Base-by-base conservation (phyloP, 2,888 invertebrate genomes). In the Therioaphis trifolii region DNA sequence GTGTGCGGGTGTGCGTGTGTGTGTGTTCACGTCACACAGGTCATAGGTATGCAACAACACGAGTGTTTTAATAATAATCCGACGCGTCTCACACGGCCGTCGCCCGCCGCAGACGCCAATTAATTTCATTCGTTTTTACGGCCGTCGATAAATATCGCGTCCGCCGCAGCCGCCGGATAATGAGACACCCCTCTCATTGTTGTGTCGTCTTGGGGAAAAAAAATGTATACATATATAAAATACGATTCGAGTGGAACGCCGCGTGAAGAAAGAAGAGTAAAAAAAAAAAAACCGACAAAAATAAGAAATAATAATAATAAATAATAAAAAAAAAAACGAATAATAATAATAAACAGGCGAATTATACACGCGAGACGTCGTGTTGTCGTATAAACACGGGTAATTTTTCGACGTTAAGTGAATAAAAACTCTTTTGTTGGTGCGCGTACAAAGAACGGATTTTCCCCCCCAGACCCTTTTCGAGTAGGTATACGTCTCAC, bases 81-180 rank as follows among this genome's bases (percentile, higher is more conserved):
- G 77, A 52, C 77, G 77, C 49, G 77, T 63, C n/a, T 29, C 66
- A 5, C 35, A 3, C 4, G 35, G 4, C 3, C 35, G 7, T 7
- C 35, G 7, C 35, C 35, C 35, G 4, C 4, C 49, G 52, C 35
- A 21, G 66, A 52, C 66, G 66, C 77, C 77, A 78, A 78, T 78
- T 78, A 78, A 78, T 79, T 79, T 79, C 55, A 55, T 78, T 78
- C 35, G 68, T 77, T 77, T 66, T 78, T 78, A 78, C 78, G 78
- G 78, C 68, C 78, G 68, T 43, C 78, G 68, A 78, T 78, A 78
- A 78, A 78, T 78, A 68, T 78, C 40, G 52, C 55, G 68, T 78
- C 55, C 68, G 55, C 18, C 40, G 52, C 55, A 55, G 68, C 55
- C 68, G 55, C 18, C 68, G 78, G 68, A 78, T 69, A 69, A 78